These are phyloP conservation scores for Copidosoma floridanum DNA, from an alignment of 1,140 invertebrate species.

Conservation along the genomic window DNA sequence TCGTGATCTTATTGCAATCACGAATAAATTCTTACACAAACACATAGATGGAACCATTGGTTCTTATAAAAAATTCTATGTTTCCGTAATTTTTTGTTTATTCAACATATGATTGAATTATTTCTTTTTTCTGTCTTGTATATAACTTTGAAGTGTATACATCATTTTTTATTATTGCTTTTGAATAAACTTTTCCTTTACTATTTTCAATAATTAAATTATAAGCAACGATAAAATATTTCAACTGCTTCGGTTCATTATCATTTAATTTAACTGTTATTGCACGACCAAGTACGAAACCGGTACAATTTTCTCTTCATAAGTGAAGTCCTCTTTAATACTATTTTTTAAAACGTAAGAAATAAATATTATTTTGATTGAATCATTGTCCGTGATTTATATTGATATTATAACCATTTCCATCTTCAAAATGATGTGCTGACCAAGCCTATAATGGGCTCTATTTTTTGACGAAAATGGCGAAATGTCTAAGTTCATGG, in stretches of 20 bases:
- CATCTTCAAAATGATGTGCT: constrained; percentile 19
- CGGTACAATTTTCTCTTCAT: background rate
- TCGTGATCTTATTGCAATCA: background rate
- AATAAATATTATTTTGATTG: constrained; percentile 9
- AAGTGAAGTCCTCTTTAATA: background rate
- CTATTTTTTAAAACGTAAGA: constrained; percentile 8
- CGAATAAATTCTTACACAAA: background rate
- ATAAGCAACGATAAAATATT: background rate
- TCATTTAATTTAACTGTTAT: background rate
- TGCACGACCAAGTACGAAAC: background rate
- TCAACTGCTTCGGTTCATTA: background rate
- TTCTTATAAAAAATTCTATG: background rate
- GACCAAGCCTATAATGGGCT: constrained; percentile 19
- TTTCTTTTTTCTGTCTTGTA: constrained; percentile 10
- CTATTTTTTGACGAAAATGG: constrained; percentile 9
- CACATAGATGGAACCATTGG: background rate
- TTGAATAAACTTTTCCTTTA: background rate
- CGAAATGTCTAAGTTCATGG: constrained; percentile 17
- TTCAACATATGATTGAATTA: constrained; percentile 13
- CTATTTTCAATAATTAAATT: background rate
- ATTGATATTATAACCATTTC: constrained; percentile 9
- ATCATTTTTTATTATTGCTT: background rate
- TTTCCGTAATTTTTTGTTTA: background rate
- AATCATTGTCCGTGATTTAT: constrained; percentile 14
- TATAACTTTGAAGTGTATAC: constrained; percentile 12